Percentiles rank a stretch among this genome's conserved stretches.
Conservation (phyloP, 2,113 vertebrate genomes). For the Sinocyclocheilus maitianheensis region DNA sequence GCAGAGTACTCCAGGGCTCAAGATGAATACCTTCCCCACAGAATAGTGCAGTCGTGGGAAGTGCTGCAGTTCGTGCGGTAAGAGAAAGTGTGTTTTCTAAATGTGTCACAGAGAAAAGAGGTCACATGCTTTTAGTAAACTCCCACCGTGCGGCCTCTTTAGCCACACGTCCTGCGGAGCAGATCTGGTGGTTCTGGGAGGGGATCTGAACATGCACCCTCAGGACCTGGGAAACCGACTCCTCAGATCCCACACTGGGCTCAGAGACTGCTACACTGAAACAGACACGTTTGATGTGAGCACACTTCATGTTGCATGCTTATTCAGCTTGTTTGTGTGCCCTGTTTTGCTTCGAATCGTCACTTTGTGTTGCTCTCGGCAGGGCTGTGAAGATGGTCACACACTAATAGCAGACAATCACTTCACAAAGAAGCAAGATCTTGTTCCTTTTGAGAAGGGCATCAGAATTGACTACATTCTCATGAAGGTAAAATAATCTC, state of each 20-base stretch:
- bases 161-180: constrained; percentile 81
- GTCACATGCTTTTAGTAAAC: background rate
- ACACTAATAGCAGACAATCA: constrained; percentile 80
- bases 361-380: background rate
- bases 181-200: constrained; percentile 78
- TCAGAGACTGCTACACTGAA: constrained; percentile 76
- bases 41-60: constrained; percentile 85
- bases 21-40: constrained; percentile 81
- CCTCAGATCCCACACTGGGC: constrained; percentile 72
- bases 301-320: background rate
- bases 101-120: background rate
- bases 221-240: constrained; percentile 79
- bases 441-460: constrained; percentile 75
- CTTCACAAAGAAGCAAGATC: constrained; percentile 73
- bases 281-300: constrained; percentile 75
- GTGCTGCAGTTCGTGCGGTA: constrained; percentile 85
- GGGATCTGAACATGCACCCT: constrained; percentile 84
- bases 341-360: background rate
- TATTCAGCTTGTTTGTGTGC: background rate
- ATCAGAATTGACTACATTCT: constrained; percentile 85
- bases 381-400: constrained; percentile 79
- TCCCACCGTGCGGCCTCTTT: background rate
- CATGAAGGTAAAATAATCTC: constrained; percentile 69
- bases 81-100: constrained; percentile 48
- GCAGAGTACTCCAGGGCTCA: constrained; percentile 82